Percentiles rank a stretch among this genome's conserved stretches.
These are phyloP conservation scores for Leistus spinibarbis DNA, from an alignment of 2,888 invertebrate species.

Conservation along the genomic window DNA sequence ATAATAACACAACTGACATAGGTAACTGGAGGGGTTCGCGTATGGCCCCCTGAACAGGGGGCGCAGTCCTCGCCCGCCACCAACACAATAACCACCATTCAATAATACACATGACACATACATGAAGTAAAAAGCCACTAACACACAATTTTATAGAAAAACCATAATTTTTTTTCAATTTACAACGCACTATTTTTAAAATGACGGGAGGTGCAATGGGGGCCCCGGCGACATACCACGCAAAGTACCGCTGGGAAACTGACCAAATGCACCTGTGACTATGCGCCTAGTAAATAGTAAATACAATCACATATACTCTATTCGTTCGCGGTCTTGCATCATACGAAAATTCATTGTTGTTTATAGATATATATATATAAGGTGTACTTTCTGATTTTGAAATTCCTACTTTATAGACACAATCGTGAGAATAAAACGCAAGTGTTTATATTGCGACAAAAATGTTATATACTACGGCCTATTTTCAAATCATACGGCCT, in stretches of 20 bases:
- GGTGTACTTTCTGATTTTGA: constrained; percentile 27
- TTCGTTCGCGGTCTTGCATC: constrained; percentile 18
- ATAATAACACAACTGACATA: constrained; percentile 56
- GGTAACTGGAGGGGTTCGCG: constrained; percentile 49
- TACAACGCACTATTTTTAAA: not conserved
- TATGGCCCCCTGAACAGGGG: constrained; percentile 57
- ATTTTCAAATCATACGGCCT: not conserved
- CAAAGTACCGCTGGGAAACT: not conserved
- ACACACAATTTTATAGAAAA: not conserved
- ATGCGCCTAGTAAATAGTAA: not conserved
- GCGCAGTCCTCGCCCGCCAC: constrained; percentile 63
- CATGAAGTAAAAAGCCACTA: not conserved
- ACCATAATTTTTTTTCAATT: not conserved
- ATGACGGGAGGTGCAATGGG: not conserved
- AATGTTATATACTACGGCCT: not conserved
- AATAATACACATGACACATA: constrained; percentile 46
- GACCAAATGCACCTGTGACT: not conserved
- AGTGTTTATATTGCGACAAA: not conserved
- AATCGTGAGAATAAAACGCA: constrained; percentile 21
- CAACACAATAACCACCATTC: constrained; percentile 73
- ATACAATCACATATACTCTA: not conserved
- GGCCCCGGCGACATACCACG: not conserved
- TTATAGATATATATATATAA: constrained; percentile 8
- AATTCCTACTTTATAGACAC: constrained; percentile 16
- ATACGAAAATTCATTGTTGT: constrained; percentile 3